Evolutionary conservation across 2,113 vertebrate genomes (phyloP), one percentile per base, ranked within the genome.

Genomic region (Triplophysa tibetana): DNA sequence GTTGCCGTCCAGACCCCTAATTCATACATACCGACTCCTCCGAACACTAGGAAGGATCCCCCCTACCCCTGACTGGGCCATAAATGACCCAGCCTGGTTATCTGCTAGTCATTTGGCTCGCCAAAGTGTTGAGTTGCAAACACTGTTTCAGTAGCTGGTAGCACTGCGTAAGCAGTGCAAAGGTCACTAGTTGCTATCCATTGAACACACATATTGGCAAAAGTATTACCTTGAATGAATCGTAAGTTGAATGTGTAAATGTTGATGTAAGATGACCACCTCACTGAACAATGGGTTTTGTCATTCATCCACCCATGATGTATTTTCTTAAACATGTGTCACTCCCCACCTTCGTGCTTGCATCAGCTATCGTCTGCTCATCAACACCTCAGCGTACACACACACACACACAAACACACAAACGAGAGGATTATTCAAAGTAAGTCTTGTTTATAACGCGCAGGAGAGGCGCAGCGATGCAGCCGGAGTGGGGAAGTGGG

Each of bases 351-450:
- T 80, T 45, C 19, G 1, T 70, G 52, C 17, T 65, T 72, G 72
- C 17, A 13, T 80, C 43, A 43, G 45, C 75, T 54, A 48, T 58
- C 48, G 63, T 79, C 83, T 75, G 65, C 75, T 84, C 83, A 84
- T 84, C 69, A 69, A 61, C 69, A 81, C 76, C 33, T 75, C 58
- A 58, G 26, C 65, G 33, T 13, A 75, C 60, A 64, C 61, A 84
- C 78, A 61, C 14, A 76, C 83, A 87, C 86, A 88, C 82, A 29
- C 26, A 29, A 29, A 84, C 78, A 61, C 23, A 76, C 83, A 87
- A 87, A 88, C 82, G 62, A 63, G 54, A 66, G 75, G 85, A 90
- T 89, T 91, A 90, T 88, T 89, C 85, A 87, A 83, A 86, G 66
- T 77, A 60, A 54, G 73, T 81, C 62, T 73, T 43, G 48, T 70